Base-by-base conservation (phyloP, 1,140 invertebrate species). In the Drosophila ohnishii region DNA sequence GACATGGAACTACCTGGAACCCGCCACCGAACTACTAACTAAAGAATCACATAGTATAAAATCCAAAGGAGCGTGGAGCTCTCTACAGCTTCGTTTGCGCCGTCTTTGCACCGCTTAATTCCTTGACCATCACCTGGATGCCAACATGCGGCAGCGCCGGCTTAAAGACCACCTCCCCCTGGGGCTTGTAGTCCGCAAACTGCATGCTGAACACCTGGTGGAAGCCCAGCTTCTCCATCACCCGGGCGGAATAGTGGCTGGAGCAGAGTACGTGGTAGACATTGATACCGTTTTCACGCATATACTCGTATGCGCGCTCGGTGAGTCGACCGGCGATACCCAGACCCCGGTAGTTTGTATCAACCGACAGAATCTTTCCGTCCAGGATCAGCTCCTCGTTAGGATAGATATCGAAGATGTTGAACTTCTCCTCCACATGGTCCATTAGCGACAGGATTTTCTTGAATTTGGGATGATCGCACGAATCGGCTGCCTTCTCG, bases 161-260 rank as follows among this genome's bases (percentile, higher is more conserved):
- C 28, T 91, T 83, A 61, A 95, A 94, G 9, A 95, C 90, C 22
- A 92, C 92, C 69, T 93, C 90, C 16, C 93, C 94, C 50, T 94
- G 89, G 0, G 92, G 92, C 75, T 94, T 94, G 73, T 96, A 95
- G 56, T 96, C 95, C 0, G 89, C 90, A 79, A 95, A 96, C 7
- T 92, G 92, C 7, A 95, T 80, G 37, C 92, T 92, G 79, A 95
- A 96, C 42, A 95, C 93, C 64, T 93, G 92, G 37, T 94, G 93
- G 85, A 95, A 96, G 14, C 95, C 95, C 10, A 95, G 86, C 62
- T 94, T 93, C 63, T 94, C 93, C 53, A 95, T 94, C 0, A 95
- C 93, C 81, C 94, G 94, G 0, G 95, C 95, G 8, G 95, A 96
- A 85, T 94, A 96, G 50, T 93, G 92, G 60, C 95, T 96, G 7